Evolutionary conservation across 2,113 vertebrate species (phyloP).

Genomic region (Peucedramus taeniatus): DNA sequence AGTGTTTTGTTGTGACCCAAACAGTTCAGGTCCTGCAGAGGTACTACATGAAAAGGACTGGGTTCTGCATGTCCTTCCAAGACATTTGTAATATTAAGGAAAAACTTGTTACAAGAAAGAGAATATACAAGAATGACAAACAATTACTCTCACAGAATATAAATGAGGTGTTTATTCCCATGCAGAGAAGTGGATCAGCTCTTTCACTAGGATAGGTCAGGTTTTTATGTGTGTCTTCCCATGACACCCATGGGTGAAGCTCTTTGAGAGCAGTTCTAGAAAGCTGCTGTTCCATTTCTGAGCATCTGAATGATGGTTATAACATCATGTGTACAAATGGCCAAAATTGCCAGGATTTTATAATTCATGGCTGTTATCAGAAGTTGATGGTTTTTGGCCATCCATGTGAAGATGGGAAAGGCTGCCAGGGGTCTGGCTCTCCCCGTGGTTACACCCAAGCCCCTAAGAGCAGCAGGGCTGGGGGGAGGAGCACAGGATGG

Average conservation of each 20-base stretch:
- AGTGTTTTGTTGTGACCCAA: background rate
- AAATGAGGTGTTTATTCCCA: background rate
- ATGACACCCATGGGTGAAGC: background rate
- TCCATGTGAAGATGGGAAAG: accelerated
- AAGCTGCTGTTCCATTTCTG: background rate
- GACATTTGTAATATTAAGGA: background rate
- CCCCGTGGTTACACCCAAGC: background rate
- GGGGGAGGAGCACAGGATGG: background rate
- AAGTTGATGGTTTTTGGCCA: background rate
- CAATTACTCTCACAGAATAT: background rate
- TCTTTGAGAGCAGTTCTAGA: background rate
- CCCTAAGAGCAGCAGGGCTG: background rate
- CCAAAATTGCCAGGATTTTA: background rate
- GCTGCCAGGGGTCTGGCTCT: background rate
- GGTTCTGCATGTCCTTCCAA: background rate
- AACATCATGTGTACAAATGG: accelerated
- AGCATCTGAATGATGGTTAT: background rate
- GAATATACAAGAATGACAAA: background rate
- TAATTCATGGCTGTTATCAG: accelerated
- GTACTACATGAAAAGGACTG: accelerated
- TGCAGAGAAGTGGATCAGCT: background rate
- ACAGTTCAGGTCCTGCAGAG: background rate
- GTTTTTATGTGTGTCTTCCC: background rate
- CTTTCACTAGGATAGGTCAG: background rate
- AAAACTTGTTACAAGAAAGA: background rate